Conservation (phyloP, 2,797 vertebrate species). For the Tiaroga cobitis region DNA sequence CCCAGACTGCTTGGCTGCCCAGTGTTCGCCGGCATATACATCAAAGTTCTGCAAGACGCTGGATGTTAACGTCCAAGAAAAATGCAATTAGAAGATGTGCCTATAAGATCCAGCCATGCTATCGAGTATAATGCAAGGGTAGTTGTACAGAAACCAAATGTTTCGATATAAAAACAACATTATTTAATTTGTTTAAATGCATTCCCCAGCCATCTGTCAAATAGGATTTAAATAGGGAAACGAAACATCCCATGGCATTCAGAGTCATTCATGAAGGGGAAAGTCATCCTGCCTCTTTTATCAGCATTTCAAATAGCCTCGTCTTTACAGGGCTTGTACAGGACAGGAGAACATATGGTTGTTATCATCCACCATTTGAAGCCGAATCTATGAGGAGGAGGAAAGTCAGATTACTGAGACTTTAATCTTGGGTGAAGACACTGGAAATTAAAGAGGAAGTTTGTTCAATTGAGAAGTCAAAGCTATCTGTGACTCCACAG, state of each 20-base stretch:
- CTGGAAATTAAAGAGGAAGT: slow-evolving; percentile 38
- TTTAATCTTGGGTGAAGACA: slow-evolving; percentile 48
- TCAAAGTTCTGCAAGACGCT: slow-evolving; percentile 42
- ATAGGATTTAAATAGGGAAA: slow-evolving; percentile 32
- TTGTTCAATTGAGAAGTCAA: slow-evolving; percentile 13
- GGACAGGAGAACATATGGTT: slow-evolving; percentile 56
- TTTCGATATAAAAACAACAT: slow-evolving; percentile 20
- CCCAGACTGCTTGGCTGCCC: slow-evolving; percentile 52
- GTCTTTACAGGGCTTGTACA: slow-evolving; percentile 43
- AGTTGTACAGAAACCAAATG: slow-evolving; percentile 13
- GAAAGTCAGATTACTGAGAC: slow-evolving; percentile 47
- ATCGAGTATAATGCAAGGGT: not conserved
- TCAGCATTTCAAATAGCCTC: slow-evolving; percentile 36
- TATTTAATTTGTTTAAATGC: slow-evolving; percentile 32
- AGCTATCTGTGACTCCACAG: not conserved
- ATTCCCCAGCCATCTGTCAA: slow-evolving; percentile 10
- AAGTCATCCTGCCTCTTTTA: slow-evolving; percentile 34
- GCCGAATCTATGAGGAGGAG: slow-evolving; percentile 46
- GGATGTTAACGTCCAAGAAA: slow-evolving; percentile 43
- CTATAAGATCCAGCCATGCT: slow-evolving; percentile 45
- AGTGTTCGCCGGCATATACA: slow-evolving; percentile 50
- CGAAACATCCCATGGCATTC: slow-evolving; percentile 7
- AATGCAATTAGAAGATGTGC: slow-evolving; percentile 43
- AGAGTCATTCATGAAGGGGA: not conserved
- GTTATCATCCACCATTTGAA: slow-evolving; percentile 51